Evolutionary conservation across 1,140 invertebrate genomes (phyloP).

Genomic region (Aphelenchoides besseyi): DNA sequence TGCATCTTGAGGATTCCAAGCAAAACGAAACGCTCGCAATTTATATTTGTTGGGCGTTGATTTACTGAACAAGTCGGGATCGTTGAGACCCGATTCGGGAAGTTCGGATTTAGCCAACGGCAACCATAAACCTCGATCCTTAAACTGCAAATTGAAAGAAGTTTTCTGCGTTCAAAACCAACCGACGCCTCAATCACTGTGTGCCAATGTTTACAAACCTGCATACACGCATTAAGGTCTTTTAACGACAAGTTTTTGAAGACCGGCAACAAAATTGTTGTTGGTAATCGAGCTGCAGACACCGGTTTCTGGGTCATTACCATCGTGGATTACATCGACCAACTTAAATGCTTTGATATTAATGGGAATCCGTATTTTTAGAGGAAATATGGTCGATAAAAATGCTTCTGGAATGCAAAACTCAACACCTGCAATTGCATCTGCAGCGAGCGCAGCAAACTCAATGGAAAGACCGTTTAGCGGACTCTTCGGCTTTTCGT

Average conservation of each 20-base stretch:
- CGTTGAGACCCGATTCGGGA: conserved; percentile 78
- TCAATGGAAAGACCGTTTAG: too few species aligned
- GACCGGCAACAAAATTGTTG: conserved; percentile 83
- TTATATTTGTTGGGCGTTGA: conserved; percentile 88
- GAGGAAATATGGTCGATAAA: too few species aligned
- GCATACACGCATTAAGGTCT: conserved; percentile 80
- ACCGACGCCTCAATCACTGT: conserved; percentile 71
- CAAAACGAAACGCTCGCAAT: conserved; percentile 85
- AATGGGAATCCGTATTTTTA: too few species aligned
- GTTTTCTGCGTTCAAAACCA: conserved; percentile 10
- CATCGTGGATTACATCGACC: too few species aligned
- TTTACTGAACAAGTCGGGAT: conserved; percentile 83
- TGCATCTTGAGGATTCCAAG: conserved; percentile 91
- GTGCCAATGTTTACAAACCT: conserved; percentile 91
- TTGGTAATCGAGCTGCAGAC: conserved; percentile 66
- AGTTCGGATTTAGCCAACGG: conserved; percentile 81
- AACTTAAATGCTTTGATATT: too few species aligned
- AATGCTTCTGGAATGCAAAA: too few species aligned
- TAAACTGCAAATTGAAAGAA: conserved; percentile 9
- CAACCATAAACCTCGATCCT: conserved; percentile 88
- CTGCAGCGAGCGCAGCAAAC: too few species aligned
- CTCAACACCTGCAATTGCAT: too few species aligned
- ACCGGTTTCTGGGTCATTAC: conserved; percentile 27
- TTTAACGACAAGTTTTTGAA: conserved; percentile 85
- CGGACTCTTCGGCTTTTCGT: too few species aligned